Evolutionary conservation across 2,888 invertebrate species (phyloP).

Genomic region (Chirona hameri): DNA sequence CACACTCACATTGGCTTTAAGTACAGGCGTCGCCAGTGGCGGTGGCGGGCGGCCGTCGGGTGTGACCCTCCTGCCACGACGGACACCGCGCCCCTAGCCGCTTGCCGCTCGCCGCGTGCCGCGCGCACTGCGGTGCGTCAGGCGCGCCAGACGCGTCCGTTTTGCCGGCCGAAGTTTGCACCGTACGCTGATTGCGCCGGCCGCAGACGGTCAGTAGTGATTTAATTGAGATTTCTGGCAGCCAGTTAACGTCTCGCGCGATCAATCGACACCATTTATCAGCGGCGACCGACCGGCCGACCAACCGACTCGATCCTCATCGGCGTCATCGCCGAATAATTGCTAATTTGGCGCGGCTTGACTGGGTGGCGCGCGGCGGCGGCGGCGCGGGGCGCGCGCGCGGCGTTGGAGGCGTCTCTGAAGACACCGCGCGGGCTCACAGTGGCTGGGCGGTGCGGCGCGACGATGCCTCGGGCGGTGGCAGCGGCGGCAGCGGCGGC

Average conservation of each 20-base stretch:
- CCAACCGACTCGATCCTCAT: background rate
- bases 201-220: background rate
- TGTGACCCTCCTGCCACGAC: background rate
- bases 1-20: background rate
- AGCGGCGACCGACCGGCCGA: background rate
- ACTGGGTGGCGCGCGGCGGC: background rate
- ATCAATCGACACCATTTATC: background rate
- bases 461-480: background rate
- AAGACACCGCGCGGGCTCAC: background rate
- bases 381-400: background rate
- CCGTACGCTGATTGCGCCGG: background rate
- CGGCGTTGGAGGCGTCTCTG: background rate
- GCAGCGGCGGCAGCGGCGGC: background rate
- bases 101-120: background rate
- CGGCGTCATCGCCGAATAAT: background rate
- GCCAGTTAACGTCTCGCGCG: background rate
- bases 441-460: background rate
- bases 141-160: background rate
- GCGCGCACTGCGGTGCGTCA: background rate
- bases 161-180: background rate
- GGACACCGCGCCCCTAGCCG: background rate
- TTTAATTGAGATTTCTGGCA: slow-evolving; percentile 9
- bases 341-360: slow-evolving; percentile 12
- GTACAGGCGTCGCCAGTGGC: background rate
- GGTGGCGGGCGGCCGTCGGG: background rate